phyloP scores from a whole-genome alignment of 2,113 vertebrate genomes.

The Chamaea fasciata region DNA sequence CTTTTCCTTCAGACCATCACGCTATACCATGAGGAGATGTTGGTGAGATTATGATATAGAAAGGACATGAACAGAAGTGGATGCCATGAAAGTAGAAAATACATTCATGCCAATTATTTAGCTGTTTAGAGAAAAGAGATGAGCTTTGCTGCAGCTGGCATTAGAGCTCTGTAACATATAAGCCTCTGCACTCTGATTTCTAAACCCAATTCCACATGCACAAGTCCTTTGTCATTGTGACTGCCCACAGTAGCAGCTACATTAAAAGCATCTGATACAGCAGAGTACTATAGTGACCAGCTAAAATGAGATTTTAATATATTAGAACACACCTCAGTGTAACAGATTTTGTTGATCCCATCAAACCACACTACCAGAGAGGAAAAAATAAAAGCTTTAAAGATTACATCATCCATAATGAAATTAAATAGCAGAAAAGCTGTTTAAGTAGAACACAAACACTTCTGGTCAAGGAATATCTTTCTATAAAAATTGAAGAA shows the following conservation, averaged over 20 bases:
- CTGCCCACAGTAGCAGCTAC: not conserved
- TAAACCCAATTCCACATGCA: not conserved
- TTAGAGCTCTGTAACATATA: not conserved
- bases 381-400: not conserved
- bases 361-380: not conserved
- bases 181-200: not conserved
- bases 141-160: not conserved
- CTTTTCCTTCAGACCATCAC: not conserved
- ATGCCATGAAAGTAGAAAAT: not conserved
- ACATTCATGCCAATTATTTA: not conserved
- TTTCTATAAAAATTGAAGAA: not conserved
- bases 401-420: not conserved
- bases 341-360: not conserved
- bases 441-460: not conserved
- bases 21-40: accelerated
- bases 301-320: not conserved
- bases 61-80: not conserved
- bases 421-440: not conserved
- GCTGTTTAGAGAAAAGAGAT: not conserved
- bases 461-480: not conserved
- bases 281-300: not conserved
- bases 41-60: not conserved
- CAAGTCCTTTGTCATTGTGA: not conserved
- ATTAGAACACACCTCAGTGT: not conserved
- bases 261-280: not conserved